Base-by-base conservation (phyloP, 2,113 vertebrate genomes). In the Arothron firmamentum region DNA sequence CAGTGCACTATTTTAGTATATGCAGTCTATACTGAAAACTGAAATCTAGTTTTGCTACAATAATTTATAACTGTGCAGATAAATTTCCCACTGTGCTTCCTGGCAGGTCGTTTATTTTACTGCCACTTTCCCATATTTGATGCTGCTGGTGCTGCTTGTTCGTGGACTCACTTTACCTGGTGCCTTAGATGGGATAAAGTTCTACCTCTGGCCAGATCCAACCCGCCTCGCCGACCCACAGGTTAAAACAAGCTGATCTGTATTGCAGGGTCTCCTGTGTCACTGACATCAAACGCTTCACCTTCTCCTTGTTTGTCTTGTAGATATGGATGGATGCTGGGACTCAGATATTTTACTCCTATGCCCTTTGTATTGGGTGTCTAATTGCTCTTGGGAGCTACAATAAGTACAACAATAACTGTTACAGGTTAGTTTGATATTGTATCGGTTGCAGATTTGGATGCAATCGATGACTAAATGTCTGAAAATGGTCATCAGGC, bases 51-150 rank as follows among this genome's bases (percentile, higher is more conserved):
- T 31, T 31, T 31, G 8, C 28, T 38, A 3, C 2, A 38, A 38
- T 12, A 38, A 14, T 13, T 17, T 11, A 42, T 19, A 8, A 10
- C 42, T 41, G n/a, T 28, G 7, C 1, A 57, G n/a, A 72, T 52
- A 2, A 62, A 54, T 13, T 50, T 12, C 18, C 41, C 0, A n/a
- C 13, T 3, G 2, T 67, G 5, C 10, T 68, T 25, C 49, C 12
- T 0, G 21, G 21, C 86, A 99, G 97, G 96, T 99, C 0, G 96
- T 99, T 52, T 99, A 98, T 69, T 93, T 98, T 59, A 98, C 97
- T 2, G 96, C 96, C 52, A 98, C 95, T 0, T 99, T 99, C 61
- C 97, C 96, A 0, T 99, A 98, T 0, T 2, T 92, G 71, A 98
- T 98, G 95, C 84, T 99, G 17, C 7, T 88, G 14, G 85, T 94